Base-by-base conservation (phyloP, 2,888 invertebrate genomes). In the Pristionchus japonicus region DNA sequence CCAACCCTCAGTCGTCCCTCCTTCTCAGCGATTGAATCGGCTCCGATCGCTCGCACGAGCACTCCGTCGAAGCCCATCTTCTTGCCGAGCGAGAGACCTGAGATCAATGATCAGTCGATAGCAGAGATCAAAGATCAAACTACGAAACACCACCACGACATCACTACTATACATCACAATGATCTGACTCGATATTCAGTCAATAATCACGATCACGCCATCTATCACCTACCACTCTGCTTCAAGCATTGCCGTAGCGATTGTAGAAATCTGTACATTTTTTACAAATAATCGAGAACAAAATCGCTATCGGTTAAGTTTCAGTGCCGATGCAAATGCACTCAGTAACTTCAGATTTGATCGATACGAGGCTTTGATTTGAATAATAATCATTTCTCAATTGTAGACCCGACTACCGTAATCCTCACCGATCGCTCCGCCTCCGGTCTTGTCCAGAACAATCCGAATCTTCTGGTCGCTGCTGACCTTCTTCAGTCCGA, bases 51-150 rank as follows among this genome's bases (percentile, higher is more conserved):
- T 74, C 93, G 89, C 40, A 94, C 92, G 87, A 93, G 94, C 40
- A 93, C 93, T n/a, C 94, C 94, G 23, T 93, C 93, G 37, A 88
- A 90, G 57, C 93, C 93, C 37, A 92, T 92, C 64, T 92, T 80
- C 77, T 93, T 93, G n/a, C 93, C 94, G 13, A 94, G 90, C 3
- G 91, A 91, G 9, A 94, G 90, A 27, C 94, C 93, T 93, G 91
- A 88, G 57, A 31, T 43, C n/a, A n/a, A 64, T 43, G 64, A 86
- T 86, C 61, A 82, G 7, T 52, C 52, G 52, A 83, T 31, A 34
- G 4, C 34, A 34, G 34, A 34, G 83, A 83, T 49, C 85, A 85
- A 43, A 85, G 85, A 85, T 40, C 23, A 61, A 23, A 52, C 34
- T 31, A 67, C 67, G 67, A 77, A 47, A 67, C 67, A 67, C 67